Base-by-base conservation (phyloP, 2,113 vertebrate genomes). In the Pteruthius melanotis region DNA sequence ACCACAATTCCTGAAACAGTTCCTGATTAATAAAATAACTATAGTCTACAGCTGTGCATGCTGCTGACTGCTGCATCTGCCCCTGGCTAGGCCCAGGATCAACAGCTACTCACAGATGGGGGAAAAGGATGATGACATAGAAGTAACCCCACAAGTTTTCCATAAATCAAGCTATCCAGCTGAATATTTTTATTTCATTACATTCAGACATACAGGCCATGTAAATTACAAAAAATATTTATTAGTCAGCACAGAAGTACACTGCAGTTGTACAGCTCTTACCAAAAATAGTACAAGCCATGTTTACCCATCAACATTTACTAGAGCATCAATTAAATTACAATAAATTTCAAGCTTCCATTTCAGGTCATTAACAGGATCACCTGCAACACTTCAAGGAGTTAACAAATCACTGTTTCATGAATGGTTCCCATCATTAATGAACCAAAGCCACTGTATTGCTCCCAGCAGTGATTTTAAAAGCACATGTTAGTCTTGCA, bases 211-310 rank as follows among this genome's bases (percentile, higher is more conserved):
- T 27, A 39, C 13, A 44, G 17, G 12, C 42, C 60, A 74, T 2
- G 0, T n/a, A 47, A 79, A 61, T 65, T 16, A 59, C 5, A 60
- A 21, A 19, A 16, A 0, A 2, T 77, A 13, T 93, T 90, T 92
- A 94, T 88, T 92, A 57, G 33, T 81, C n/a, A 89, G 31, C 40
- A 88, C 9, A 35, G 33, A 59, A 90, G 15, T 78, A 95, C 74
- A 87, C 1, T 28, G 26, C 75, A 64, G 33, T 66, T 87, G 37
- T 37, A 72, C 28, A 81, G 39, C 44, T 70, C 42, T 75, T 81
- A 87, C 6, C 74, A 66, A 89, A 95, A 87, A 15, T 1, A 87
- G 17, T 54, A 94, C 91, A 91, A 93, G 54, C 60, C 74, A 23
- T 11, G 65, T 70, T 63, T 76, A 86, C 31, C 60, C 81, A 82